Conservation (phyloP, 1,140 invertebrate species). For the Potamilus streckersoni region DNA sequence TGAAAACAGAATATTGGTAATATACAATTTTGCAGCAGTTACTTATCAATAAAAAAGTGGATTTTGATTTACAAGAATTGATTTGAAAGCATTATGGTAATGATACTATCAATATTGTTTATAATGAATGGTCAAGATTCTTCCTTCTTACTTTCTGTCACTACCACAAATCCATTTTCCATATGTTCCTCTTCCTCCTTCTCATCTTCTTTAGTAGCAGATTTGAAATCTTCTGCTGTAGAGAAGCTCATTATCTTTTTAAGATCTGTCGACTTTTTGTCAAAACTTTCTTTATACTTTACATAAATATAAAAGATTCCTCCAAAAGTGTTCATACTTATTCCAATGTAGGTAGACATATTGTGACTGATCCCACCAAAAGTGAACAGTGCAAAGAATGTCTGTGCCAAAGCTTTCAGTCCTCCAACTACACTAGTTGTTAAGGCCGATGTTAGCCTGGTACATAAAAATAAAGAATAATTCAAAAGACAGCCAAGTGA, state of each 20-base stretch:
- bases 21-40: too few species aligned
- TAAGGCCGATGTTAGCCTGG: conserved; percentile 69
- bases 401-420: conserved; percentile 69
- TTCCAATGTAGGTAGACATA: conserved; percentile 61
- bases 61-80: too few species aligned
- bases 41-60: too few species aligned
- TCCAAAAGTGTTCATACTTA: conserved; percentile 66
- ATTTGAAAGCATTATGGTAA: too few species aligned
- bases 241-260: conserved; percentile 53
- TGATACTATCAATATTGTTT: too few species aligned
- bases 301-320: conserved; percentile 67
- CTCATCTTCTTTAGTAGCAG: neutral
- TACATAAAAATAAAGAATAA: conserved; percentile 71
- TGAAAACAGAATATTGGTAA: too few species aligned
- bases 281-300: conserved; percentile 60
- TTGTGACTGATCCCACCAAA: conserved; percentile 70
- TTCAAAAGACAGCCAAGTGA: conserved; percentile 69
- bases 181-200: neutral
- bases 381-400: conserved; percentile 69
- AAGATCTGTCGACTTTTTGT: conserved; percentile 29
- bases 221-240: conserved; percentile 40
- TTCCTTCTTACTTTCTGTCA: too few species aligned
- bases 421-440: conserved; percentile 71
- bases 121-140: too few species aligned
- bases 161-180: too few species aligned